Percentiles rank a stretch among this genome's conserved stretches.
Evolutionary conservation across 2,888 invertebrate species (phyloP).

Genomic region (Prionchulus punctatus): DNA sequence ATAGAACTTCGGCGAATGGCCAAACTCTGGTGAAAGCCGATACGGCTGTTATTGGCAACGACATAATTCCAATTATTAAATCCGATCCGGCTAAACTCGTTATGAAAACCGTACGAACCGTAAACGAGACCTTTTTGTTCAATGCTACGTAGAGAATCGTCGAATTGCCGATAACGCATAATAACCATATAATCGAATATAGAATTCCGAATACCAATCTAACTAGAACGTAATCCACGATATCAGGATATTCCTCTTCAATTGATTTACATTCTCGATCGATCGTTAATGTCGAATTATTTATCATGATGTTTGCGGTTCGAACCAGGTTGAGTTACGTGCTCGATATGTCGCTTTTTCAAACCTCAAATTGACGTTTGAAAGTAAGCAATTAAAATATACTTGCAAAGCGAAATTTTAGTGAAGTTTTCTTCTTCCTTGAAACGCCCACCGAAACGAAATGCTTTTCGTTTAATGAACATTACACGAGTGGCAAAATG

Average conservation of each 20-base stretch:
- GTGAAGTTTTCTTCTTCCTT: no score
- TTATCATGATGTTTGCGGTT: no score
- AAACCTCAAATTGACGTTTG: no score
- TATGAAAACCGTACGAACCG: conserved; percentile 22
- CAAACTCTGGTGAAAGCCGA: conserved; percentile 25
- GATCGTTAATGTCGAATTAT: no score
- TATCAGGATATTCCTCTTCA: conserved; percentile 13
- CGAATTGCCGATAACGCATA: conserved; percentile 24
- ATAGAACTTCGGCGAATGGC: conserved; percentile 25
- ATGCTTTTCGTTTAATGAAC: no score
- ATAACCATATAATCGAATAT: conserved; percentile 24
- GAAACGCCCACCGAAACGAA: no score
- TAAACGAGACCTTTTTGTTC: conserved; percentile 18
- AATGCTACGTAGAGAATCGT: conserved; percentile 15
- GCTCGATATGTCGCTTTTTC: no score
- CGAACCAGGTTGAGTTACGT: no score
- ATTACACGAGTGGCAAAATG: no score
- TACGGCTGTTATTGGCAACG: conserved; percentile 26
- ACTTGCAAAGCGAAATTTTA: no score
- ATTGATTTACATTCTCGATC: background rate
- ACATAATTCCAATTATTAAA: conserved; percentile 20
- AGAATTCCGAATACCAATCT: conserved; percentile 20
- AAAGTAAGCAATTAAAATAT: no score
- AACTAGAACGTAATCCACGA: conserved; percentile 15
- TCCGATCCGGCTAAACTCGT: conserved; percentile 17